Conservation (phyloP, 2,888 invertebrate genomes). For the Gastrophysa polygoni region DNA sequence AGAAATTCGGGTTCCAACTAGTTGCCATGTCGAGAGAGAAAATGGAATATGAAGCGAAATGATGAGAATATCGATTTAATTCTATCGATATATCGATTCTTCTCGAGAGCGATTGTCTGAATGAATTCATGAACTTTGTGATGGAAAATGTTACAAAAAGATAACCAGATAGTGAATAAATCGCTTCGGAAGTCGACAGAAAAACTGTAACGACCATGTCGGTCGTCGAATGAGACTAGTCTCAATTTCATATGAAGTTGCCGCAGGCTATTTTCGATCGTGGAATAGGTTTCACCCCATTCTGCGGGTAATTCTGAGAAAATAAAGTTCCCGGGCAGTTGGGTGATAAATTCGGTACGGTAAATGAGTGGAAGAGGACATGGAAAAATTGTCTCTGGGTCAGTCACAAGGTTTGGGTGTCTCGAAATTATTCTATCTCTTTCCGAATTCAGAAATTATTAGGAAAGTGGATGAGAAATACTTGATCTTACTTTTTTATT, state of each 20-base stretch:
- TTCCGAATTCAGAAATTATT: too few species aligned
- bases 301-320: conserved; percentile 10
- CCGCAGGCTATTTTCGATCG: conserved; percentile 12
- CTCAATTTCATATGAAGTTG: conserved; percentile 2
- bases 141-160: background rate
- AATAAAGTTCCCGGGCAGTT: conserved; percentile 22
- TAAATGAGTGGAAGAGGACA: conserved; percentile 4
- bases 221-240: conserved; percentile 3
- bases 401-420: too few species aligned
- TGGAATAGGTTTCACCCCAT: conserved; percentile 9
- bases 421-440: too few species aligned
- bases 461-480: too few species aligned
- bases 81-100: too few species aligned
- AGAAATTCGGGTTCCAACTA: too few species aligned
- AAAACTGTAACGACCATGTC: background rate
- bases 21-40: too few species aligned
- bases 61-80: too few species aligned
- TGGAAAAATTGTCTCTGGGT: background rate
- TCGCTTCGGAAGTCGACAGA: background rate
- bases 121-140: too few species aligned
- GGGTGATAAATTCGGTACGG: conserved; percentile 16
- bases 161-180: background rate
- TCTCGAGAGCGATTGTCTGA: too few species aligned
- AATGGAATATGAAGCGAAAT: too few species aligned
- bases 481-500: too few species aligned